Evolutionary conservation across 2,113 vertebrate species (phyloP).

Genomic region (Trichechus manatus): DNA sequence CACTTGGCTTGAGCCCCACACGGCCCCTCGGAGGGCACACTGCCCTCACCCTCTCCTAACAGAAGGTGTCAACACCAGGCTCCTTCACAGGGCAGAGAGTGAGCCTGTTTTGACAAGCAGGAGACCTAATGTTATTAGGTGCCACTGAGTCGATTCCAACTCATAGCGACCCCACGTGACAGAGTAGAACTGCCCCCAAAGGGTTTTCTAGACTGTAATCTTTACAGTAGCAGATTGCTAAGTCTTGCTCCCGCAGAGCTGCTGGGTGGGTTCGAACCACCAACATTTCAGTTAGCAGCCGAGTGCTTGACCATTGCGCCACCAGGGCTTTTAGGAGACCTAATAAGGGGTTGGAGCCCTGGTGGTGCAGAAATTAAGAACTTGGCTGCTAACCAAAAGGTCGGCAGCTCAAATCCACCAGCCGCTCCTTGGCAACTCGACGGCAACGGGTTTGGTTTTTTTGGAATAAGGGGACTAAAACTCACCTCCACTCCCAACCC

Average conservation of each 20-base stretch:
- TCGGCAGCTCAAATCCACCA: too few species aligned
- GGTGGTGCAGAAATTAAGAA: too few species aligned
- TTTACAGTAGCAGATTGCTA: background rate
- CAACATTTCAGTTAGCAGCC: too few species aligned
- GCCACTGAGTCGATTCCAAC: background rate
- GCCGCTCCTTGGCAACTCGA: too few species aligned
- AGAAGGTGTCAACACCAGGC: background rate
- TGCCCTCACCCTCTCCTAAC: background rate
- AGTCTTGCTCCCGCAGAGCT: too few species aligned
- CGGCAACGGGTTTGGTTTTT: background rate
- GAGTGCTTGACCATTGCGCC: too few species aligned
- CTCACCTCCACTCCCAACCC: background rate
- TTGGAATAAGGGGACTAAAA: background rate
- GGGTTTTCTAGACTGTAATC: background rate
- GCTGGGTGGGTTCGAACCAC: too few species aligned
- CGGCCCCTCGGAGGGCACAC: background rate
- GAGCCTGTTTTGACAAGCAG: too few species aligned
- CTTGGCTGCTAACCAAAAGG: too few species aligned
- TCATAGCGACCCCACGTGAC: background rate
- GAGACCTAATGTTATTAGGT: background rate
- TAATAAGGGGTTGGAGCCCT: too few species aligned
- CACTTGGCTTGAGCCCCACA: background rate
- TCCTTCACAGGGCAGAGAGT: background rate
- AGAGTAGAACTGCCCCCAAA: background rate
- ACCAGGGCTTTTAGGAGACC: too few species aligned